Evolutionary conservation across 35 echinoderm and acorn worm species (phyloP).

Genomic region (Chiridota heheva): DNA sequence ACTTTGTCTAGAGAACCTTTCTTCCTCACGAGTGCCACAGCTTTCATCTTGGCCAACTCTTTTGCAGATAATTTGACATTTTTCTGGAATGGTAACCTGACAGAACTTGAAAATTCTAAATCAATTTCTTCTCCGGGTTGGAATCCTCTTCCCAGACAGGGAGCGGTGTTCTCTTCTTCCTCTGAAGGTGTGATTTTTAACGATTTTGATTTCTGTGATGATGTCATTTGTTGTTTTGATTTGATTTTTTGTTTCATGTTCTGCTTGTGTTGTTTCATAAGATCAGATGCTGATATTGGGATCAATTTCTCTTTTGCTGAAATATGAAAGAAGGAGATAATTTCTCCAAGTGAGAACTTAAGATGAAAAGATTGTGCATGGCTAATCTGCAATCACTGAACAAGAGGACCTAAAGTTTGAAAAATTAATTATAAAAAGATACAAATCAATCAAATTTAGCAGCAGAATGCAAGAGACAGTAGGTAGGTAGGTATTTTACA

Average conservation of each 20-base stretch:
- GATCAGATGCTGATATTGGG: conserved; percentile 55
- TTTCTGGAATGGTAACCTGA: not conserved
- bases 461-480: no score
- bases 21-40: conserved; percentile 44
- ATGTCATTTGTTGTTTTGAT: conserved; percentile 5
- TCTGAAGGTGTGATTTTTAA: not conserved
- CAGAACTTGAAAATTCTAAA: not conserved
- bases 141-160: conserved; percentile 11
- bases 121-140: not conserved
- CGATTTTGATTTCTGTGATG: conserved; percentile 9
- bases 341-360: no score
- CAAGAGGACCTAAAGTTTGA: no score
- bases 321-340: not conserved
- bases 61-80: not conserved
- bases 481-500: no score
- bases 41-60: conserved; percentile 44
- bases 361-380: no score
- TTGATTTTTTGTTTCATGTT: not conserved
- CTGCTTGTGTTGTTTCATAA: conserved; percentile 69
- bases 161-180: not conserved
- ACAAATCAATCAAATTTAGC: no score
- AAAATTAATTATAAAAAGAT: no score
- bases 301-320: conserved; percentile 43
- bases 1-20: conserved; percentile 72
- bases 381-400: no score